A percentile compares a stretch with the other conserved stretches of the same genome.
Evolutionary conservation across 2,888 invertebrate species (phyloP).

Genomic region (Cheilosia pagana): DNA sequence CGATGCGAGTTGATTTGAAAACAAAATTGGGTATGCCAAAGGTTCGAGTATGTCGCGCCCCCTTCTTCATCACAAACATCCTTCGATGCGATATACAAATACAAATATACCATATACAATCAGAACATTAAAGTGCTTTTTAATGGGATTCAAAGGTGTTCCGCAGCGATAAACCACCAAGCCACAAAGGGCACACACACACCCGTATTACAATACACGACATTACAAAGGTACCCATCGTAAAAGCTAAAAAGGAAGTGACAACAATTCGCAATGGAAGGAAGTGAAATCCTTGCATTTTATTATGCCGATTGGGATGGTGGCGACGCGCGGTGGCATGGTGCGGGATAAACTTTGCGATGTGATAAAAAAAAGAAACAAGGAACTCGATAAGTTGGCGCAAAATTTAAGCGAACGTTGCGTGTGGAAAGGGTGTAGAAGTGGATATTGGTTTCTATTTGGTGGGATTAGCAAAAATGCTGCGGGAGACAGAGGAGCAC

Average conservation of each 20-base stretch:
- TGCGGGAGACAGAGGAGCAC: too few species aligned
- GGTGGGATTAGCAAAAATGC: background rate
- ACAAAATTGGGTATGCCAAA: background rate
- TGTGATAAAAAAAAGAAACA: background rate
- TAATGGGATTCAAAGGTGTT: conserved; percentile 50
- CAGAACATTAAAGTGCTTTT: conserved; percentile 49
- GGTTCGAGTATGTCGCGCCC: background rate
- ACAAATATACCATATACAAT: conserved; percentile 1
- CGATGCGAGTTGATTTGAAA: conserved; percentile 16
- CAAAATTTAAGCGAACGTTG: background rate
- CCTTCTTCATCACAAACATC: background rate
- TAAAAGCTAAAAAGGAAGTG: conserved; percentile 29
- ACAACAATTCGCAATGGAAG: conserved; percentile 39
- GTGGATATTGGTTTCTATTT: background rate
- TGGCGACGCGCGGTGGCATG: background rate
- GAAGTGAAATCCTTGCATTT: conserved; percentile 35
- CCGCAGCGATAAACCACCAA: conserved; percentile 14
- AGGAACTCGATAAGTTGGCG: conserved; percentile 3
- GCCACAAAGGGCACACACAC: background rate
- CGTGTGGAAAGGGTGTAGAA: background rate
- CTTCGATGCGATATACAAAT: conserved; percentile 16
- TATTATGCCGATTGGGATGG: conserved; percentile 30
- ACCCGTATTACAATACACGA: background rate
- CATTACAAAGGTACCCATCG: background rate
- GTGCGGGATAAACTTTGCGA: conserved; percentile 7